phyloP scores from a whole-genome alignment of 2,113 vertebrate genomes.

The Epinephelus cyanopodus region DNA sequence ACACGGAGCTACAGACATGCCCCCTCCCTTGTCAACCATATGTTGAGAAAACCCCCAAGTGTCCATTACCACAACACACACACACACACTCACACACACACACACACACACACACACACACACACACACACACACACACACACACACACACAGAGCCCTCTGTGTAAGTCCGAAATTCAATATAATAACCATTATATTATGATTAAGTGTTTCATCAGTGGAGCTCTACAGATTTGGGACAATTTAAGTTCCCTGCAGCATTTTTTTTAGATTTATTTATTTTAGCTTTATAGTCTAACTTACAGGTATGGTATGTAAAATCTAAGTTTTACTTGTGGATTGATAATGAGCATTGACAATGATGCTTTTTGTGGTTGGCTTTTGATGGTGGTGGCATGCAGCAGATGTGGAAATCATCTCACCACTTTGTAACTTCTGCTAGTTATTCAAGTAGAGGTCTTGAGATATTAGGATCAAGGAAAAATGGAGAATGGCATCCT shows the following conservation, averaged over 20 bases:
- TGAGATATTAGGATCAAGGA: too few species aligned
- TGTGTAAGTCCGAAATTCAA: neutral
- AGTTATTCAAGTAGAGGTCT: too few species aligned
- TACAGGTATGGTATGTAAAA: too few species aligned
- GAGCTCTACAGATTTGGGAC: too few species aligned
- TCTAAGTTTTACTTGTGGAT: too few species aligned
- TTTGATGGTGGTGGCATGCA: too few species aligned
- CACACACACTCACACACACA: neutral
- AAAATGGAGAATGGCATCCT: too few species aligned
- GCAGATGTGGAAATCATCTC: too few species aligned
- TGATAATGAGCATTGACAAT: too few species aligned
- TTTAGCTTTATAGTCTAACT: too few species aligned
- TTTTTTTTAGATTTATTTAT: too few species aligned
- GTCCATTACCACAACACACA: neutral
- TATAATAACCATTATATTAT: neutral
- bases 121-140: conserved; percentile 5
- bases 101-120: neutral
- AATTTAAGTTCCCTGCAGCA: neutral
- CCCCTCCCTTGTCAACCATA: conserved; percentile 14
- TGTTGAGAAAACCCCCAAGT: conserved; percentile 24
- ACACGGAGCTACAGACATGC: conserved; percentile 46
- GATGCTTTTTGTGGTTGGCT: neutral
- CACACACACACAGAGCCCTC: neutral
- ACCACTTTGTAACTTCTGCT: too few species aligned
- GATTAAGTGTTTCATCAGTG: neutral